Evolutionary conservation across 2,113 vertebrate genomes (phyloP).

Genomic region (Ceratotherium simum): DNA sequence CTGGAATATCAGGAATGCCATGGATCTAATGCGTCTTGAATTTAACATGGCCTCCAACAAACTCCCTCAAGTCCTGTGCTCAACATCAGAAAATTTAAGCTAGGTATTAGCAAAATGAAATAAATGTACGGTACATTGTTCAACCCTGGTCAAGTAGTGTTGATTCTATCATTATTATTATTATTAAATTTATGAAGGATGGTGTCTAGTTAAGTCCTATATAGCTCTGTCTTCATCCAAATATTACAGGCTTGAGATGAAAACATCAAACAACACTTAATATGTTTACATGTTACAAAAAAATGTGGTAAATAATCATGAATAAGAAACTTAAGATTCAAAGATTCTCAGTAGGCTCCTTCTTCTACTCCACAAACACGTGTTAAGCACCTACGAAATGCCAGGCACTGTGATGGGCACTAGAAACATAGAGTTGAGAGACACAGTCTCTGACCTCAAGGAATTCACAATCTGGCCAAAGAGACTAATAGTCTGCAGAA

Average conservation of each 20-base stretch:
- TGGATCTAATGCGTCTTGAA: not conserved
- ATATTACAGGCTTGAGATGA: not conserved
- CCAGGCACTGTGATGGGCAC: not conserved
- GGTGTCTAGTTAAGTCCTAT: not conserved
- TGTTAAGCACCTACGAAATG: not conserved
- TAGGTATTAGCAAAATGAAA: not conserved
- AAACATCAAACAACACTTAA: not conserved
- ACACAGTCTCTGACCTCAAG: not conserved
- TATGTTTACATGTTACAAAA: not conserved
- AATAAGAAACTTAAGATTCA: not conserved
- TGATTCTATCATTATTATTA: not conserved
- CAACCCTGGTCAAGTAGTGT: not conserved
- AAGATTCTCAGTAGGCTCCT: not conserved
- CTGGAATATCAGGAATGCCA: not conserved
- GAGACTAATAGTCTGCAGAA: not conserved
- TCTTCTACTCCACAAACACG: not conserved
- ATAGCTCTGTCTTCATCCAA: not conserved
- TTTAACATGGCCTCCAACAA: not conserved
- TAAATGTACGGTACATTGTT: not conserved
- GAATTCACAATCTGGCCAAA: not conserved
- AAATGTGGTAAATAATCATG: not conserved
- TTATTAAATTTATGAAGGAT: not conserved
- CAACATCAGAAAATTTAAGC: not conserved
- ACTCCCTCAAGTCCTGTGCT: not conserved
- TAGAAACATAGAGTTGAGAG: not conserved